Percentiles rank a stretch among this genome's conserved stretches.
These are phyloP conservation scores for Archaeoteleia sp. DNA, from an alignment of 2,888 invertebrate species.

Conservation along the genomic window DNA sequence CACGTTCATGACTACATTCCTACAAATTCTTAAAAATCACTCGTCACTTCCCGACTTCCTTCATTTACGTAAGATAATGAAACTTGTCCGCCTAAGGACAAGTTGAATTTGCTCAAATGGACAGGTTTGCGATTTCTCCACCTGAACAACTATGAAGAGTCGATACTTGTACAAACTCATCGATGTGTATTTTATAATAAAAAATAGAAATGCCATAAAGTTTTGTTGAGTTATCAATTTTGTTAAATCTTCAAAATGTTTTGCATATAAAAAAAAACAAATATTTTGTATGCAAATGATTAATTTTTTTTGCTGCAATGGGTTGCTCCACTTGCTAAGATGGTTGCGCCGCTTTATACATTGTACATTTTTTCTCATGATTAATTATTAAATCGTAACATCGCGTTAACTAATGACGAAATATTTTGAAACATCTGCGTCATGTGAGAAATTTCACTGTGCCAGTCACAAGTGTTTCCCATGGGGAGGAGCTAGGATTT, in stretches of 20 bases:
- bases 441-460: conserved; percentile 19
- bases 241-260: too few species aligned
- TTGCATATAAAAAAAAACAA: conserved; percentile 4
- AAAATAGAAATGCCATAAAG: too few species aligned
- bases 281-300: conserved; percentile 15
- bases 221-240: too few species aligned
- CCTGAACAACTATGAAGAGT: conserved; percentile 12
- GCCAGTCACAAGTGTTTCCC: too few species aligned
- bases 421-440: conserved; percentile 31
- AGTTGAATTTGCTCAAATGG: conserved; percentile 18
- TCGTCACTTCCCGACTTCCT: conserved; percentile 21
- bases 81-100: neutral
- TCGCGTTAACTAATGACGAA: conserved; percentile 28
- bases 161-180: conserved; percentile 7
- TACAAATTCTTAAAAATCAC: too few species aligned
- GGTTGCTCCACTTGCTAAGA: conserved; percentile 14
- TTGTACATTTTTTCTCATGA: conserved; percentile 45
- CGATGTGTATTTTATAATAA: too few species aligned
- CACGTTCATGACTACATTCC: too few species aligned
- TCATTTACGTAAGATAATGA: conserved; percentile 28
- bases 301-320: conserved; percentile 15
- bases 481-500: too few species aligned
- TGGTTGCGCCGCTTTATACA: conserved; percentile 24
- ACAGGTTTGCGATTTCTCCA: conserved; percentile 31
- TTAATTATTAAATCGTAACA: conserved; percentile 43